Percentiles rank a stretch among this genome's conserved stretches.
Evolutionary conservation across 2,888 invertebrate genomes (phyloP).

Genomic region (Tholera decimalis): DNA sequence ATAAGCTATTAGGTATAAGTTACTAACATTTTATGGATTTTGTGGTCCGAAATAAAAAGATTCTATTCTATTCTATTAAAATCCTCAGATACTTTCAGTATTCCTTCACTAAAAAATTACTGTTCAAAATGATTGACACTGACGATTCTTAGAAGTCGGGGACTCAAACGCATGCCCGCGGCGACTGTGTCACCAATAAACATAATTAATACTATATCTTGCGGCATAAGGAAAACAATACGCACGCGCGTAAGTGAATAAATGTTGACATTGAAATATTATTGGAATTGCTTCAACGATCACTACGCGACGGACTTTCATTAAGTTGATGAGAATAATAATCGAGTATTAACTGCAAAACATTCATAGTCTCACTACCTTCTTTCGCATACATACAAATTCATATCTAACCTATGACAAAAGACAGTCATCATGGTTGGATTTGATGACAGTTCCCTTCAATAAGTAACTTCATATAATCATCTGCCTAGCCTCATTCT

Average conservation of each 20-base stretch:
- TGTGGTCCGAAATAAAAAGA: not conserved
- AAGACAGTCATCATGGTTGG: not conserved
- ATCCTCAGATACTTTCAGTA: slow-evolving; percentile 11
- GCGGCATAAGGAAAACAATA: slow-evolving; percentile 53
- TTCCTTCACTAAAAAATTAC: slow-evolving; percentile 8
- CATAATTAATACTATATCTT: slow-evolving; percentile 26
- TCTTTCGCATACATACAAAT: not conserved
- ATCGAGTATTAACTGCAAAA: not conserved
- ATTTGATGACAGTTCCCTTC: not conserved
- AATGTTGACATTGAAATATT: slow-evolving; percentile 49
- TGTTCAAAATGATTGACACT: slow-evolving; percentile 28
- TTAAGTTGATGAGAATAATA: not conserved
- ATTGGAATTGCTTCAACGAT: slow-evolving; percentile 19
- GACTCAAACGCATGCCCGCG: slow-evolving; percentile 11
- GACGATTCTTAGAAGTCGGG: slow-evolving; percentile 4
- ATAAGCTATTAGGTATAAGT: too few species aligned
- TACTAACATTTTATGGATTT: too few species aligned
- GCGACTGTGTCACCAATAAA: slow-evolving; percentile 54
- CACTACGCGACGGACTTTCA: not conserved
- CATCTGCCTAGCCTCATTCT: too few species aligned
- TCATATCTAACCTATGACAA: not conserved
- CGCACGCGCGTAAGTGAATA: slow-evolving; percentile 7
- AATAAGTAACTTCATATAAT: too few species aligned
- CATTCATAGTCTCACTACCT: not conserved
- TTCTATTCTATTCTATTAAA: slow-evolving; percentile 9